Base-by-base conservation (phyloP, 2,888 invertebrate genomes). In the Candidula unifasciata region DNA sequence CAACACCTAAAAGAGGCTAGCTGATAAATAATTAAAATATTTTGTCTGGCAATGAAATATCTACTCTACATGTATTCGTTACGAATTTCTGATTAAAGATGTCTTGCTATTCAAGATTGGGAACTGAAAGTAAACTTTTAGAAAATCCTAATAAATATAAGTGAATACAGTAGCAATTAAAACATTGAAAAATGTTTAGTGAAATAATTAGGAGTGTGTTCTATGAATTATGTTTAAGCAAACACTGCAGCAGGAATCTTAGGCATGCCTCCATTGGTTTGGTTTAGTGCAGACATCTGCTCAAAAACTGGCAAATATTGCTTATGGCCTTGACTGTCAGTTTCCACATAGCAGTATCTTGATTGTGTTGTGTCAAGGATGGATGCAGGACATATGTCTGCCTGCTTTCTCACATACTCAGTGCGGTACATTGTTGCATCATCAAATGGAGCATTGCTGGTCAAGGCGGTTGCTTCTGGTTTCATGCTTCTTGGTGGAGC, bases 401-500 rank as follows among this genome's bases (percentile, higher is more conserved):
- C 82, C 44, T 87, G 85, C 87, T 93, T 93, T 27, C 88, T 89
- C 18, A 90, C 90, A 89, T 90, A 93, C 83, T 93, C 93, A 64
- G 90, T 89, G 64, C 91, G 88, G 89, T 93, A 93, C 90, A 93
- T 93, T 3, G 93, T 93, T 66, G 86, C 88, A 74, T 89, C 93
- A 66, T 93, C 93, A 85, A 93, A 92, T 68, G 92, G 92, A 30
- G 90, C 91, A 37, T 88, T 87, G 77, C 89, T 88, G 80, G 86
- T 82, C 78, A 89, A 77, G 33, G 90, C 91, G 6, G 84, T 66
- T 27, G 87, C 86, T 52, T 88, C 89, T 24, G 92, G 92, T 82
- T 90, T 91, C 87, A 88, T 91, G 86, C 90, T 90, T 77, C 85
- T 86, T 3, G 87, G 83, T 3, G 87, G 89, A 27, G 86, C 87